Evolutionary conservation across 2,888 invertebrate genomes (phyloP).

Genomic region (Lasioglossum figueresi): DNA sequence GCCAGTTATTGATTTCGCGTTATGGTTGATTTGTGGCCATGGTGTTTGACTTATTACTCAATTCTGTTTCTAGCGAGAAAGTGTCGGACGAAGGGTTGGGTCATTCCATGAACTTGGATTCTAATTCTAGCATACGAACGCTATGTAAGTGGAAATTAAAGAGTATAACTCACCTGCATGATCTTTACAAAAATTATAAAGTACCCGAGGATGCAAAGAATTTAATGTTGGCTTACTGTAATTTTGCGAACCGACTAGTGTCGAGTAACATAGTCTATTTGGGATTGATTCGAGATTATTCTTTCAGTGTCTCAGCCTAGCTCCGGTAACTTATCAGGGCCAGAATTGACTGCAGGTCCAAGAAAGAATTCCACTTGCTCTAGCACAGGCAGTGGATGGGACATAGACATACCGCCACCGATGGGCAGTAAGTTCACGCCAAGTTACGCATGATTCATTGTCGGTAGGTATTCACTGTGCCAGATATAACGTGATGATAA

Average conservation of each 20-base stretch:
- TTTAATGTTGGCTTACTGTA: neutral
- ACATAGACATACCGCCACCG: slow-evolving; percentile 75
- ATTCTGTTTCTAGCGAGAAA: slow-evolving; percentile 70
- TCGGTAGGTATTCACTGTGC: slow-evolving; percentile 16
- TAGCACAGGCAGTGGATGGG: slow-evolving; percentile 80
- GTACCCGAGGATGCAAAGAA: neutral
- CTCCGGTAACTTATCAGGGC: slow-evolving; percentile 79
- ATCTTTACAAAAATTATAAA: neutral
- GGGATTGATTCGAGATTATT: neutral
- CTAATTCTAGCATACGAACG: slow-evolving; percentile 76
- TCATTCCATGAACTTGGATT: slow-evolving; percentile 72
- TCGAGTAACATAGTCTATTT: neutral
- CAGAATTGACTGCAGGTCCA: slow-evolving; percentile 71
- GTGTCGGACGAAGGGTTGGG: slow-evolving; percentile 76
- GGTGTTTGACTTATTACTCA: slow-evolving; percentile 25
- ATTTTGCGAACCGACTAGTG: neutral
- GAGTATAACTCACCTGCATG: neutral
- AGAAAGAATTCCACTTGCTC: slow-evolving; percentile 80
- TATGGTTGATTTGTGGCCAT: slow-evolving; percentile 23
- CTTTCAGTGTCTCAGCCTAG: slow-evolving; percentile 77
- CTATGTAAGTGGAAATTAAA: slow-evolving; percentile 67
- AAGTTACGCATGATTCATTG: slow-evolving; percentile 25
- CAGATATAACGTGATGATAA: slow-evolving; percentile 42
- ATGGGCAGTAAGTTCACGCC: slow-evolving; percentile 74
- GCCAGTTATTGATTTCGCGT: slow-evolving; percentile 10